Conservation (phyloP, 2,888 invertebrate species). For the Frankliniella intonsa region DNA sequence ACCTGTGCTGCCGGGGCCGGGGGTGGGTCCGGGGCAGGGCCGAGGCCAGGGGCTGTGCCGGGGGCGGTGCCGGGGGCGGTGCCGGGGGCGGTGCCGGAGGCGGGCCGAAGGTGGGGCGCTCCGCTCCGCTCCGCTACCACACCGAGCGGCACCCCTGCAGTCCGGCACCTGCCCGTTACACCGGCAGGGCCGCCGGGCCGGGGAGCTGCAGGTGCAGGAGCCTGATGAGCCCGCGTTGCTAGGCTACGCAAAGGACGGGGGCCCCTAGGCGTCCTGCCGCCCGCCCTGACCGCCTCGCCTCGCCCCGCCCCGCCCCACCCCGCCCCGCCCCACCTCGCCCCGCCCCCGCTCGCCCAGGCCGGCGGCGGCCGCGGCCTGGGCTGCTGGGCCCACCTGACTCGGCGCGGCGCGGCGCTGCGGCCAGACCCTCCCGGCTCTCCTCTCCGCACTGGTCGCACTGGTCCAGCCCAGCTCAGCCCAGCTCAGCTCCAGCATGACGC, state of each 20-base stretch:
- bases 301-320: not conserved
- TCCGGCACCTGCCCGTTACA: too few species aligned
- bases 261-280: not conserved
- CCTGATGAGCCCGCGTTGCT: not conserved
- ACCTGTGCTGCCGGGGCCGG: too few species aligned
- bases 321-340: not conserved
- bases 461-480: not conserved
- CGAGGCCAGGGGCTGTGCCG: too few species aligned
- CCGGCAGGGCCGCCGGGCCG: too few species aligned
- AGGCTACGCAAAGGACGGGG: not conserved
- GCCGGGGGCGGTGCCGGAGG: too few species aligned
- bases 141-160: too few species aligned
- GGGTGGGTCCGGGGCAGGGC: too few species aligned
- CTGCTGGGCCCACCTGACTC: not conserved
- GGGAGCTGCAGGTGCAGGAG: too few species aligned
- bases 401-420: not conserved
- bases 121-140: too few species aligned
- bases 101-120: too few species aligned
- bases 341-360: not conserved
- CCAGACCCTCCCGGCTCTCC: not conserved
- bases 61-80: too few species aligned
- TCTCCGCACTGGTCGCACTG: not conserved
- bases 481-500: not conserved
- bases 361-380: not conserved
- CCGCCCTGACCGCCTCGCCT: not conserved